Evolutionary conservation across 2,888 invertebrate genomes (phyloP), one percentile per base, ranked within the genome.

Genomic region (Limnephilus rhombicus): DNA sequence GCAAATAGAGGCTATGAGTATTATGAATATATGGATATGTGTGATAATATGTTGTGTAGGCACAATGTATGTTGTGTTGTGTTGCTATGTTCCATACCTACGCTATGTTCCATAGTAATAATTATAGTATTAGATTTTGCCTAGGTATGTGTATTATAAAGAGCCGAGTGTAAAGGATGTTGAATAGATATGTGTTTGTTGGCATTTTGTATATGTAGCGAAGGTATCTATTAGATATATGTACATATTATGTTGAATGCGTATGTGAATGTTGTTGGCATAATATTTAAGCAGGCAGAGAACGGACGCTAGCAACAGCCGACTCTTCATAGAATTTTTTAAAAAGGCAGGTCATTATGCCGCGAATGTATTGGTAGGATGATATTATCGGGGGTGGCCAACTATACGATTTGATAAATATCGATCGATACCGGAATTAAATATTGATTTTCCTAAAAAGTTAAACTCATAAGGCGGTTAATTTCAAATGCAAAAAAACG

Each of bases 291-390:
- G 85, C 86, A 86, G 24, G 41, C 86, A 86, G n/a, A 68, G 41
- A 85, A 41, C 85, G 85, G 85, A 85, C 85, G 85, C 85, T 85
- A 85, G 87, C 87, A 87, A 53, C 87, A 87, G 87, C 53, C 49
- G 53, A 49, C 87, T 53, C 87, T 87, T 87, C 87, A 87, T 87
- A 87, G 87, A 87, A 87, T 87, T 68, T 68, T 29, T 29, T 53
- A 87, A 87, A 87, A 87, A 87, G 24, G 87, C 87, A 29, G 87
- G 87, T 87, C 87, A 87, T 87, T 87, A 87, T 45, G 53, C 13
- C 31, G 53, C 87, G 87, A 87, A 87, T 87, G 87, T 87, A 87
- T 87, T 87, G 53, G 87, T 87, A 53, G 87, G 49, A 87, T 49
- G 87, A 53, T 18, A 53, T 53, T 12, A 13, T 53, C 49, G 15